Percentiles rank a stretch among this genome's conserved stretches.
Conservation (phyloP, 2,888 invertebrate genomes). For the Macropis europaea region DNA sequence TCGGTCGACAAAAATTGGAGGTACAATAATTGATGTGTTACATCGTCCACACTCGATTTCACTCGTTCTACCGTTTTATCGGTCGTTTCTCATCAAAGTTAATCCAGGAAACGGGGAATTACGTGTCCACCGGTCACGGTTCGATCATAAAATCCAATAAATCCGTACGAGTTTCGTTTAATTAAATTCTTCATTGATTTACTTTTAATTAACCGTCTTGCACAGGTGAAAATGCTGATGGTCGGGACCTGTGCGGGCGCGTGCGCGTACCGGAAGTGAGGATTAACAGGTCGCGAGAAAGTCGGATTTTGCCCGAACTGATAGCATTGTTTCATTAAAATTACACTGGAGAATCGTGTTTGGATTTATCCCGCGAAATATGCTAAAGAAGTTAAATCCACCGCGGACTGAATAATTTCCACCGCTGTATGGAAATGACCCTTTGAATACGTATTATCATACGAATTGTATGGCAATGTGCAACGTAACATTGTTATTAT, state of each 20-base stretch:
- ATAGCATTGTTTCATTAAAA: not conserved
- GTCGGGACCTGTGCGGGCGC: too few relatives aligned
- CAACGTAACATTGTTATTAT: not conserved
- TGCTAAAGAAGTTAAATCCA: not conserved
- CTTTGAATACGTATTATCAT: slow-evolving; percentile 2
- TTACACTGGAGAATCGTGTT: not conserved
- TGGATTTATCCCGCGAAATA: not conserved
- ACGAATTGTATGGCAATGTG: not conserved
- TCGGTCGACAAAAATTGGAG: slow-evolving; percentile 32
- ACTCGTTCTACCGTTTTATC: not conserved
- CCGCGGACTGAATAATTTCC: not conserved
- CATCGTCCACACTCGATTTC: slow-evolving; percentile 7
- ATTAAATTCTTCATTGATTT: slow-evolving; percentile 15
- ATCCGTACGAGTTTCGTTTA: not conserved
- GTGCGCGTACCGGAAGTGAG: not conserved
- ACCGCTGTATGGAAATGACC: not conserved
- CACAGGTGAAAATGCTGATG: too few relatives aligned
- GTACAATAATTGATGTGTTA: slow-evolving; percentile 39
- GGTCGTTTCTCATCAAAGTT: not conserved
- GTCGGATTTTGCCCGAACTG: not conserved
- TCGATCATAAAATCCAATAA: too few relatives aligned
- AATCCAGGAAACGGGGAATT: not conserved
- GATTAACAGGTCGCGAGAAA: not conserved
- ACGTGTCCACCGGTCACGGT: not conserved
- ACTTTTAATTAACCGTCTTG: slow-evolving; percentile 1